Base-by-base conservation (phyloP, 2,888 invertebrate genomes). In the Microctonus hyperodae region DNA sequence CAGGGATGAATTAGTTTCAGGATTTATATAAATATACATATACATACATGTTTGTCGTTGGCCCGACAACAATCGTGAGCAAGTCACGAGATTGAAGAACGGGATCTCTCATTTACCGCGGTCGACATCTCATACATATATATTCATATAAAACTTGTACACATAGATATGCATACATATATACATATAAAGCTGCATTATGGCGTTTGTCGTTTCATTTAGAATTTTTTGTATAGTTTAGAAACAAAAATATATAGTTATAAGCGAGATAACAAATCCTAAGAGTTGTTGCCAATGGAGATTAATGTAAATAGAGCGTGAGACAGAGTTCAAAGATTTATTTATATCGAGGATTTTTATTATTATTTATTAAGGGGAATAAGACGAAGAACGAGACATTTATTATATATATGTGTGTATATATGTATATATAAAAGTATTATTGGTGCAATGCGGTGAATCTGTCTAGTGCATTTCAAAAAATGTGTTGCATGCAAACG, bases 231-330 rank as follows among this genome's bases (percentile, higher is more conserved):
- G 37, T 31, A 20, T 7, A 22, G 1, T n/a, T 22, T 1, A 22
- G n/a, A 23, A 35, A 22, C 5, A 23, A 22, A 16, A 20, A 37
- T 4, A 44, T 44, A 44, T 44, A 44, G 3, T 7, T 28, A 3
- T 31, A 31, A 31, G 16, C 31, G 31, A 28, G 25, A 40, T 40
- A 44, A 44, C n/a, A 44, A n/a, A 25, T 40, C n/a, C 23, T 44
- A 44, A 37, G 31, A 25, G 59, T 53, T 63, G 58, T 59, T 69
- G 64, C 67, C 73, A 68, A 75, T 76, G 68, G 67, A 75, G 72
- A 77, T 77, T 77, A 75, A 74, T 73, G 72, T 69, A 72, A 70
- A 74, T 63, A 66, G 61, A 55, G 64, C 67, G 69, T 65, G 68
- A 65, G 69, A 67, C 55, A n/a, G 31, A 20, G 55, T 55, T 55